Base-by-base conservation (phyloP, 2,888 invertebrate genomes). In the Pomacea canaliculata region DNA sequence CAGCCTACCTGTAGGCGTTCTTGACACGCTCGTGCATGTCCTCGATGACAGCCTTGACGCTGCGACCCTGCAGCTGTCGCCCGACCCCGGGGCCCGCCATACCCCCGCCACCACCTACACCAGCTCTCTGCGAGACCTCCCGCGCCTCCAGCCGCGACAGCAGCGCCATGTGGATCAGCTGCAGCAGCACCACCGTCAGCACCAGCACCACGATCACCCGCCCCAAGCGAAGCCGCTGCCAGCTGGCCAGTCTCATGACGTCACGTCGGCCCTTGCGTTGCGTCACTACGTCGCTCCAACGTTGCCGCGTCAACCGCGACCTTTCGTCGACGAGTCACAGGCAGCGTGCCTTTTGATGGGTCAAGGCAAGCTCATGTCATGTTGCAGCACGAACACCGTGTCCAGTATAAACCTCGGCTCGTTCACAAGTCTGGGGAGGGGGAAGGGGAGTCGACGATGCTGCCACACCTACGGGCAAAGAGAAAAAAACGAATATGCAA, bases 101-200 rank as follows among this genome's bases (percentile, higher is more conserved):
- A 49, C 70, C 67, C 23, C 63, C 37, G 27, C 66, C 37, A 37
- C 37, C 37, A 37, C 37, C 37, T 5, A 16, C 19, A 48, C 65
- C 27, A 7, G 71, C 62, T 9, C 72, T 63, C 37, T 56, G 49
- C 13, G 66, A 51, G 18, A 69, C 69, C 19, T 79, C 79, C 65
- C 81, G 78, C 8, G 78, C 78, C 69, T 84, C 84, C 59, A 83
- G 73, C 16, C 82, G 79, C n/a, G 82, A 81, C 62, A 86, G 71
- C 27, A 84, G 77, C 49, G 82, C 79, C 79, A 85, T 83, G 77
- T 87, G 85, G 56, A 84, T 79, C 19, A 84, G 76, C 78, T 86
- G 86, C 59, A 87, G 79, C 37, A 84, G 27, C 59, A 86, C 81
- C 16, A 85, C 80, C 12, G 80, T 48, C 49, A 84, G 18, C 19